Base-by-base conservation (phyloP, 2,888 invertebrate genomes). In the Apoda limacodes region DNA sequence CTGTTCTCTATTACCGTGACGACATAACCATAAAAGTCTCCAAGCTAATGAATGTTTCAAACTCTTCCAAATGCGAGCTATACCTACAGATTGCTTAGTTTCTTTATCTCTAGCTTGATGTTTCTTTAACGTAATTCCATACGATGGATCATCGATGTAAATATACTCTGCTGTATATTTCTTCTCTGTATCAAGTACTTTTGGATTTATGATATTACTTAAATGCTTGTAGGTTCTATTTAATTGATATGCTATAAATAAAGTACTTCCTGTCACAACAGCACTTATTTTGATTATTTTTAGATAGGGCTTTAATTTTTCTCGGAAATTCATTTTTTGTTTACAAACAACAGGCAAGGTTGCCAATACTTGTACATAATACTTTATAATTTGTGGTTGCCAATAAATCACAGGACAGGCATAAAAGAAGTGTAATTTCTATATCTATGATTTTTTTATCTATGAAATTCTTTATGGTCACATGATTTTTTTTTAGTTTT, bases 21-120 rank as follows among this genome's bases (percentile, higher is more conserved):
- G 84, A 17, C 89, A 87, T 31, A 90, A 71, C 61, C 85, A 82
- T 9, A 90, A 52, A 15, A 89, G 62, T 39, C 86, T 81, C 76
- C 86, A 87, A 1, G 88, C 88, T n/a, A 87, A 56, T 4, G 83
- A 85, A 48, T 84, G 83, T 48, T 85, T 85, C 9, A 87, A 63
- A 9, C 84, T 76, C 50, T 87, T 87, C 87, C 87, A 87, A 65
- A 76, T 64, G 7, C 68, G 59, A 17, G 55, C 44, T 1, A 75
- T 42, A 2, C 72, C 74, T 1, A 71, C 47, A 0, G 67, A 49
- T n/a, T 65, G 62, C 31, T 42, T 52, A 2, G 47, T 47, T 31
- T 64, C 58, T 31, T 44, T 56, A 23, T 57, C 59, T 26, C 55
- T 53, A 44, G 72, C 70, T 22, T 58, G 38, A n/a, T n/a, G n/a